Conservation (phyloP, 2,888 invertebrate genomes). For the Furcula furcula region DNA sequence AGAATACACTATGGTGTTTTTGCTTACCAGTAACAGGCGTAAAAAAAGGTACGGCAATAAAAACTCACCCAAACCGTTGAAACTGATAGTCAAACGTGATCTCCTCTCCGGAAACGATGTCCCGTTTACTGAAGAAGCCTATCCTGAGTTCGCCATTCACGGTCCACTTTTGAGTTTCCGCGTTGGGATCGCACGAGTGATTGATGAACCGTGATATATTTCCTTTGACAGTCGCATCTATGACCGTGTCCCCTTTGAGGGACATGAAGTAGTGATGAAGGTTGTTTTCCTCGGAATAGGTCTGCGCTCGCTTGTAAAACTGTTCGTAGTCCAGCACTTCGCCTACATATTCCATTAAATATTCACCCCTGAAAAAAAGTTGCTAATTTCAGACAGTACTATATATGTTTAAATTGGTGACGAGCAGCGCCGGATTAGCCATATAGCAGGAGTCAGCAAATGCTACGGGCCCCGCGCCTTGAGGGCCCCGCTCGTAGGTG, state of each 20-base stretch:
- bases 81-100: conserved; percentile 99
- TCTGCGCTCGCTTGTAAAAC: conserved; percentile 93
- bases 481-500: too few species aligned
- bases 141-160: conserved; percentile 96
- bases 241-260: conserved; percentile 90
- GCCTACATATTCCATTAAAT: conserved; percentile 99
- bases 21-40: too few species aligned
- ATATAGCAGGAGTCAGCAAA: too few species aligned
- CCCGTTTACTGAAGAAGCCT: conserved; percentile 96
- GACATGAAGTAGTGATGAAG: conserved; percentile 99
- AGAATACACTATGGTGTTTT: too few species aligned
- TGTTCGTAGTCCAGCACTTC: conserved; percentile 96
- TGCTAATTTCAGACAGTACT: too few species aligned
- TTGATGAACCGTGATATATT: conserved; percentile 99
- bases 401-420: too few species aligned
- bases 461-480: too few species aligned
- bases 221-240: conserved; percentile 98
- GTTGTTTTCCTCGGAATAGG: conserved; percentile 94
- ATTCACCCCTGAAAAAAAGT: conserved; percentile 90
- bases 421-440: too few species aligned
- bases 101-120: conserved; percentile 94
- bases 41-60: too few species aligned
- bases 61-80: conserved; percentile 94
- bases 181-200: conserved; percentile 99
- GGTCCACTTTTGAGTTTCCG: conserved; percentile 99